These are phyloP conservation scores for Arrhopalites spinosus DNA, from an alignment of 2,888 invertebrate genomes.

Conservation along the genomic window DNA sequence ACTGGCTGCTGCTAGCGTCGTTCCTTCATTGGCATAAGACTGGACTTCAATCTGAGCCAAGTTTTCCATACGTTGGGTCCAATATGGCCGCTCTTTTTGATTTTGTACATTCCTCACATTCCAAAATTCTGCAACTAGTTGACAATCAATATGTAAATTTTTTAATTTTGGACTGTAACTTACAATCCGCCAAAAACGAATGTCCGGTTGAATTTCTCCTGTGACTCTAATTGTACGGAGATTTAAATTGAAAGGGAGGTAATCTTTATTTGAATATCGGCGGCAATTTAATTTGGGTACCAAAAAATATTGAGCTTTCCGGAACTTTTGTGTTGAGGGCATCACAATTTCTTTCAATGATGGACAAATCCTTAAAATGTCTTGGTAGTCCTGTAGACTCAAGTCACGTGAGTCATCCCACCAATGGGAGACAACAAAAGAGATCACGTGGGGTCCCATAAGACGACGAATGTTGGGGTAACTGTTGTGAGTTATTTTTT, in stretches of 20 bases:
- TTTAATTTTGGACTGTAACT: background rate
- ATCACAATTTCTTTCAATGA: background rate
- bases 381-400: background rate
- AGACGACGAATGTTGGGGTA: background rate
- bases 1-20: background rate
- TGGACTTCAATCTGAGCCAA: background rate
- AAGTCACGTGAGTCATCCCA: background rate
- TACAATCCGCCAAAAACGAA: constrained; percentile 7
- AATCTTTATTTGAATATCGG: too few relatives aligned
- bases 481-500: background rate
- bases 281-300: too few relatives aligned
- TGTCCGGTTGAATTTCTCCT: background rate
- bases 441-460: background rate
- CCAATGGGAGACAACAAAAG: background rate
- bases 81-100: background rate
- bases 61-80: background rate
- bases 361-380: background rate
- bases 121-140: constrained; percentile 1
- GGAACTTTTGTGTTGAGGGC: background rate
- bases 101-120: too few relatives aligned
- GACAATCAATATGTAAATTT: background rate
- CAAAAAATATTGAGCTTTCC: too few relatives aligned
- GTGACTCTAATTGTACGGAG: background rate
- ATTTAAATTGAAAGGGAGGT: too few relatives aligned
- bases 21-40: background rate